These are phyloP conservation scores for Gastrophryne carolinensis DNA, from an alignment of 2,797 vertebrate genomes.

Conservation along the genomic window DNA sequence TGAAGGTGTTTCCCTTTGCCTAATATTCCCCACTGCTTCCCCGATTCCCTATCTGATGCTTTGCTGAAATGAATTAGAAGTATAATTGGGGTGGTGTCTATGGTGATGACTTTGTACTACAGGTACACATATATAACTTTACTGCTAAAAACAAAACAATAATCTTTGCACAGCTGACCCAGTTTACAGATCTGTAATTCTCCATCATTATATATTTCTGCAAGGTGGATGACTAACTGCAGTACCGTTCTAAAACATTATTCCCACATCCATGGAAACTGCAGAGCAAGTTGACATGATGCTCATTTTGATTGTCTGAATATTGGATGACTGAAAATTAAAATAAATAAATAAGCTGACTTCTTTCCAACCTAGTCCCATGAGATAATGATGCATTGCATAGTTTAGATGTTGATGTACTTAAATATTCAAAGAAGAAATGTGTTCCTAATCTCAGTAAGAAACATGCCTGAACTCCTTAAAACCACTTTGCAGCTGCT, in stretches of 20 bases:
- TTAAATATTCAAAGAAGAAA: constrained; percentile 27
- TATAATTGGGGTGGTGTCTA: too few relatives aligned
- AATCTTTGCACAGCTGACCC: too few relatives aligned
- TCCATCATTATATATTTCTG: constrained; percentile 12
- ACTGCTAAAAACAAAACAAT: too few relatives aligned
- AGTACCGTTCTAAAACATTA: constrained; percentile 12
- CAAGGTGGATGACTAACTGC: constrained; percentile 24
- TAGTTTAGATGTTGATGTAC: constrained; percentile 19
- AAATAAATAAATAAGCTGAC: constrained; percentile 18
- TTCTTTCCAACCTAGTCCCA: constrained; percentile 12
- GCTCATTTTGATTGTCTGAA: constrained; percentile 35
- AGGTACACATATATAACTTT: too few relatives aligned
- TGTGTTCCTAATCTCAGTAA: constrained; percentile 1
- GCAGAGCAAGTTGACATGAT: constrained; percentile 39
- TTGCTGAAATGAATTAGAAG: too few relatives aligned
- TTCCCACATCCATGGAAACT: constrained; percentile 44
- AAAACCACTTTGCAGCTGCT: background rate
- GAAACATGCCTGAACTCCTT: background rate
- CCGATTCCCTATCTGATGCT: too few relatives aligned
- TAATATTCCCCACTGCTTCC: too few relatives aligned
- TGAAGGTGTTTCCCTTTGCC: too few relatives aligned
- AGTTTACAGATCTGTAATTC: background rate
- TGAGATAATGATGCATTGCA: constrained; percentile 6
- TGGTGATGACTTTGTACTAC: too few relatives aligned
- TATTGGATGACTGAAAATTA: constrained; percentile 39